Evolutionary conservation across 2,113 vertebrate species (phyloP).

Genomic region (Pluvianellus socialis): DNA sequence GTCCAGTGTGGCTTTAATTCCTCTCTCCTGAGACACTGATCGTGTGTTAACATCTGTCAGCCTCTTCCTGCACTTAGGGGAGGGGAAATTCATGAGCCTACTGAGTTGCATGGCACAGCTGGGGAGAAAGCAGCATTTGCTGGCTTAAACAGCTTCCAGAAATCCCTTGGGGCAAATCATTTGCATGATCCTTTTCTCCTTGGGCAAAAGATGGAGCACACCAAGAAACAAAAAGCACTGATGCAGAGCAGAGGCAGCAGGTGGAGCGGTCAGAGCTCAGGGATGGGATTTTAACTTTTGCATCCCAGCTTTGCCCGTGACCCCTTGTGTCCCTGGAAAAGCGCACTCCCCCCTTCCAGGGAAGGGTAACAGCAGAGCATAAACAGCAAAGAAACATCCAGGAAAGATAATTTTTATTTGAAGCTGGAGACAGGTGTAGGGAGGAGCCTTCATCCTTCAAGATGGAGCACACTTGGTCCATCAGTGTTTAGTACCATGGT

Average conservation of each 20-base stretch:
- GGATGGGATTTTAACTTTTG: background rate
- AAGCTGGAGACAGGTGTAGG: background rate
- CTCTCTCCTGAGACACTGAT: constrained; percentile 68
- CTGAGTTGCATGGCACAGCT: constrained; percentile 65
- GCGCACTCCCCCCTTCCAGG: rapidly evolving
- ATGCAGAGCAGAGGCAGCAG: background rate
- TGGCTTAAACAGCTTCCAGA: constrained; percentile 58
- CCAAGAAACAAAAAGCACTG: background rate
- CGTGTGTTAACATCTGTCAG: constrained; percentile 73
- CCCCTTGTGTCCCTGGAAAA: background rate
- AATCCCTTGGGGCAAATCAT: constrained; percentile 27
- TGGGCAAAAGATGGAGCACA: constrained; percentile 9
- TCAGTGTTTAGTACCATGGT: background rate
- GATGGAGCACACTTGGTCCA: background rate
- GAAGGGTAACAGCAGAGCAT: background rate
- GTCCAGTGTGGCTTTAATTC: constrained; percentile 63
- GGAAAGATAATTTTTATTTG: background rate
- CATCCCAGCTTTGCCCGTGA: background rate
- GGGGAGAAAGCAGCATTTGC: constrained; percentile 27
- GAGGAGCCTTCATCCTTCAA: background rate
- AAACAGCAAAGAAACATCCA: rapidly evolving
- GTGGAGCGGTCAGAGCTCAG: background rate
- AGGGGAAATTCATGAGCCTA: constrained; percentile 50
- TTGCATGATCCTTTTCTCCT: constrained; percentile 52
- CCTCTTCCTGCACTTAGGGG: constrained; percentile 17